A percentile compares a stretch with the other conserved stretches of the same genome.
These are phyloP conservation scores for Schrankia costaestrigalis DNA, from an alignment of 2,888 invertebrate genomes.

Conservation along the genomic window DNA sequence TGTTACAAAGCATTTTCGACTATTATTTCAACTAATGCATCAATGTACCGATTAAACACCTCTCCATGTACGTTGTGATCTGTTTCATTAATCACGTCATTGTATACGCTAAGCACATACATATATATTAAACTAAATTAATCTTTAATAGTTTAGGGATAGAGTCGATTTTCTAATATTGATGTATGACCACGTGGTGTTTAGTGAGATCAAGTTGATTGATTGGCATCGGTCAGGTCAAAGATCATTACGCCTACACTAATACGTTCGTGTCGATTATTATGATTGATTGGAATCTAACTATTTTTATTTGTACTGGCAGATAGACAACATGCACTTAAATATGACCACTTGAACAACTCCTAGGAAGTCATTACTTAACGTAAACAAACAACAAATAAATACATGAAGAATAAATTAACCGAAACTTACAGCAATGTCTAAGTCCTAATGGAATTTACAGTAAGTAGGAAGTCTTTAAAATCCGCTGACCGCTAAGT, in stretches of 20 bases:
- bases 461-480: slow-evolving; percentile 33
- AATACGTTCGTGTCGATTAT: slow-evolving; percentile 60
- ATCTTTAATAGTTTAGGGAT: slow-evolving; percentile 25
- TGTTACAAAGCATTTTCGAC: slow-evolving; percentile 27
- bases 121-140: slow-evolving; percentile 15
- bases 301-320: slow-evolving; percentile 18
- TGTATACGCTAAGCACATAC: slow-evolving; percentile 48
- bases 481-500: slow-evolving; percentile 39
- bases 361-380: background rate
- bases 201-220: slow-evolving; percentile 68
- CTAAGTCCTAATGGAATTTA: slow-evolving; percentile 30
- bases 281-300: slow-evolving; percentile 46
- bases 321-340: background rate
- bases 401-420: slow-evolving; percentile 23
- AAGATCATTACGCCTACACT: slow-evolving; percentile 60
- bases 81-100: slow-evolving; percentile 68
- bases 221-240: slow-evolving; percentile 64
- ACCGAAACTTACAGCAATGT: slow-evolving; percentile 20
- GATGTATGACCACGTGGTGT: slow-evolving; percentile 48
- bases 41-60: slow-evolving; percentile 65
- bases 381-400: background rate
- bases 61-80: slow-evolving; percentile 53
- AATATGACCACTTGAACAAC: background rate
- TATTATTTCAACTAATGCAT: slow-evolving; percentile 56
- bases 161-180: slow-evolving; percentile 35